Percentiles rank a stretch among this genome's conserved stretches.
Evolutionary conservation across 2,797 vertebrate genomes (phyloP).

Genomic region (Chloroceryle amazona): DNA sequence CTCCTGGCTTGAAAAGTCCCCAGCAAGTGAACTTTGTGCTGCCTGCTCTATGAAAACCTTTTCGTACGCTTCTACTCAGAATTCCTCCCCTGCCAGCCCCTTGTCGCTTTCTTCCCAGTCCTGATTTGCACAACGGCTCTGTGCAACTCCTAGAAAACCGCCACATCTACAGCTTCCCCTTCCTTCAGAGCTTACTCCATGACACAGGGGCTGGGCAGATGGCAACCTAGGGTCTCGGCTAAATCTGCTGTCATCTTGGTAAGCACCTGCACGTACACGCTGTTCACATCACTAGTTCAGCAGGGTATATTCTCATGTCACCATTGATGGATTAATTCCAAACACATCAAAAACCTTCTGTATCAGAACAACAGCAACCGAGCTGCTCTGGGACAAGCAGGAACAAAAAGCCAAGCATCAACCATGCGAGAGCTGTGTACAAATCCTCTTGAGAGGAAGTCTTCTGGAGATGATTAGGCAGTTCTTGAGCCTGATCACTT

Average conservation of each 20-base stretch:
- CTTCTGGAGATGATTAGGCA: neutral
- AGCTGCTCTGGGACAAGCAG: neutral
- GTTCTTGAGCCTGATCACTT: neutral
- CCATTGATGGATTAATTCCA: neutral
- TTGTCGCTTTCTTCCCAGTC: neutral
- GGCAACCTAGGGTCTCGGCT: neutral
- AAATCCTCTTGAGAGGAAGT: neutral
- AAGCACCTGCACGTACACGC: neutral
- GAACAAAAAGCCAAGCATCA: neutral
- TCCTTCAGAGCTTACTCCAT: neutral
- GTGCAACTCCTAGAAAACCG: neutral
- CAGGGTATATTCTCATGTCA: neutral
- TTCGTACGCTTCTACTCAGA: rapidly evolving
- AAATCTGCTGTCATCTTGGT: neutral
- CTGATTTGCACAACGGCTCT: neutral
- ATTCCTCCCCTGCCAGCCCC: neutral
- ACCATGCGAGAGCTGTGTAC: neutral
- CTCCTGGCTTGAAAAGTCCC: neutral
- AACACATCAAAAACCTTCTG: constrained; percentile 10
- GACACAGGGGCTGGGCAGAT: neutral
- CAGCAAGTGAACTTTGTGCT: neutral
- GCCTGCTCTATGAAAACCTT: neutral
- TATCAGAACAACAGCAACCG: neutral
- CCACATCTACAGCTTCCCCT: neutral
- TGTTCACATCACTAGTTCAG: neutral